A percentile compares a stretch with the other conserved stretches of the same genome.
phyloP scores from a whole-genome alignment of 53 echinoderm and acorn worm genomes.

The Astropecten irregularis region DNA sequence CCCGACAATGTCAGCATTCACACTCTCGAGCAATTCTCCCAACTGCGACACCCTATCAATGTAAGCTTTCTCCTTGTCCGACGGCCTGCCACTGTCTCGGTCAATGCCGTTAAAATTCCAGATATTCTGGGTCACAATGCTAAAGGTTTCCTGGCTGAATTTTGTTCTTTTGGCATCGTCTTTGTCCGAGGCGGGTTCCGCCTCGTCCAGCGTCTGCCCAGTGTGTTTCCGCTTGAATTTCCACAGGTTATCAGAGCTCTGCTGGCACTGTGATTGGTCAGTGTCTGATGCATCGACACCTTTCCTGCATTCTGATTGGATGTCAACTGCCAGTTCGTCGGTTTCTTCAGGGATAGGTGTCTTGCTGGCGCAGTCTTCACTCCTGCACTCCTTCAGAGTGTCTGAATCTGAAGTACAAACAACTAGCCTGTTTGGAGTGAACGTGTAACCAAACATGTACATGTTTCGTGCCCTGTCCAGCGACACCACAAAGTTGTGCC shows the following conservation, averaged over 20 bases:
- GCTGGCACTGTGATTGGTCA: constrained; percentile 19
- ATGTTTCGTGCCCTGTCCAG: constrained; percentile 71
- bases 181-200: too few species aligned
- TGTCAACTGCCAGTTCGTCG: not conserved
- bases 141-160: not conserved
- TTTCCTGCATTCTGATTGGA: constrained; percentile 42
- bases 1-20: constrained; percentile 75
- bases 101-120: constrained; percentile 87
- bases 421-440: not conserved
- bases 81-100: not conserved
- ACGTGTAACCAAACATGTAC: constrained; percentile 71
- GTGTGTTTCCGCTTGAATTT: not conserved
- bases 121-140: constrained; percentile 80
- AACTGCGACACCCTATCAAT: constrained; percentile 62
- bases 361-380: not conserved
- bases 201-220: too few species aligned
- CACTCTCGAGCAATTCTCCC: constrained; percentile 63
- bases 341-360: constrained; percentile 12
- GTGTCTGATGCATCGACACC: not conserved
- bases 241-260: not conserved
- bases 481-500: constrained; percentile 78
- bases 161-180: not conserved
- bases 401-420: not conserved
- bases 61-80: constrained; percentile 42
- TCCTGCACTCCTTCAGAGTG: not conserved